Evolutionary conservation across 2,113 vertebrate species (phyloP).

Genomic region (Lontra canadensis): DNA sequence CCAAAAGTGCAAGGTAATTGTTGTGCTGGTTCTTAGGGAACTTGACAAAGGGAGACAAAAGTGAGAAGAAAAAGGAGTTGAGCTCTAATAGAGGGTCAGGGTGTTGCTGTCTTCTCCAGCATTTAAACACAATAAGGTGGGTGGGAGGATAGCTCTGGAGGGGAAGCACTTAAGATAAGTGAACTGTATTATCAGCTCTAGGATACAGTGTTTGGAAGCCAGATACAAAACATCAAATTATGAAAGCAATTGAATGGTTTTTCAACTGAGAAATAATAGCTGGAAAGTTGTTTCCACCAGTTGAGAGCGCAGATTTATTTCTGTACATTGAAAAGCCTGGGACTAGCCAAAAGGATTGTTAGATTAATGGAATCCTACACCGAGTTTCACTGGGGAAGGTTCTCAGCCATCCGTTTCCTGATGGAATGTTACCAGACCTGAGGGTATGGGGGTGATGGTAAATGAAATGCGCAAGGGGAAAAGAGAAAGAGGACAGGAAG

Average conservation of each 20-base stretch:
- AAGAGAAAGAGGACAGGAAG: neutral
- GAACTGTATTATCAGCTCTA: neutral
- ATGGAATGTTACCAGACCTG: neutral
- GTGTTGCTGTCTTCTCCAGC: neutral
- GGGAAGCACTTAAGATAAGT: neutral
- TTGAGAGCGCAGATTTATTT: neutral
- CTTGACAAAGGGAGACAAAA: neutral
- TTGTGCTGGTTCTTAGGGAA: neutral
- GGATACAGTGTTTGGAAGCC: neutral
- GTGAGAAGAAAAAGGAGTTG: neutral
- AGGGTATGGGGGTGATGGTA: neutral
- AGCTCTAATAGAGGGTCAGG: neutral
- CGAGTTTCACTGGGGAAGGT: neutral
- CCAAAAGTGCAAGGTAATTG: neutral
- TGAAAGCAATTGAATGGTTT: neutral
- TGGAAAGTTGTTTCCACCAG: neutral
- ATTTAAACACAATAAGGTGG: neutral
- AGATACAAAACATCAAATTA: neutral
- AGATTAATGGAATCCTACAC: neutral
- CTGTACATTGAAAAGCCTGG: constrained; percentile 16
- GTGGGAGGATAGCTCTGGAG: neutral
- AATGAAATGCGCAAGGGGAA: neutral
- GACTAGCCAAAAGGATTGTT: neutral
- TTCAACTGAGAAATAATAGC: constrained; percentile 1
- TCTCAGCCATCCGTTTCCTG: neutral